Evolutionary conservation across 2,888 invertebrate species (phyloP).

Genomic region (Hypena proboscidalis): DNA sequence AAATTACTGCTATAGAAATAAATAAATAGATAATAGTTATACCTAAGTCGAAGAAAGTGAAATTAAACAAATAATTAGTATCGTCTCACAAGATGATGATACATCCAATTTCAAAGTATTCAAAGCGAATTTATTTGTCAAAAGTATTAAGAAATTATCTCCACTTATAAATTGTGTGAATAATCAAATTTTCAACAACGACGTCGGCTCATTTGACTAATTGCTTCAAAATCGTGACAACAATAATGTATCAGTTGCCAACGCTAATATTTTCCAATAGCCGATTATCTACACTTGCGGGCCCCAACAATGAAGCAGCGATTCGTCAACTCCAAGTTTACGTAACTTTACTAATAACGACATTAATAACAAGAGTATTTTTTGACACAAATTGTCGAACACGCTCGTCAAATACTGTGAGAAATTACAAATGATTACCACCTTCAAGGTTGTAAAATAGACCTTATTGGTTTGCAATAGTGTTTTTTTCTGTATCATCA

Average conservation of each 20-base stretch:
- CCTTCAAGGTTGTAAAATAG: conserved; percentile 27
- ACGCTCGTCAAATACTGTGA: conserved; percentile 40
- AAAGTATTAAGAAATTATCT: conserved; percentile 41
- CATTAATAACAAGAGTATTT: conserved; percentile 50
- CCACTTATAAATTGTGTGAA: conserved; percentile 28
- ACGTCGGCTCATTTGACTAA: conserved; percentile 45
- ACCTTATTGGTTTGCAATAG: conserved; percentile 39
- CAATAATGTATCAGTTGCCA: conserved; percentile 46
- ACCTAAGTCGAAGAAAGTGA: no score
- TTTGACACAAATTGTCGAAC: conserved; percentile 52
- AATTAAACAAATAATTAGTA: no score
- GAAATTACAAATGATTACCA: conserved; percentile 24
- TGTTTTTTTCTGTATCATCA: conserved; percentile 18
- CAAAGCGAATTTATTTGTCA: conserved; percentile 29
- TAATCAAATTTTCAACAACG: conserved; percentile 32
- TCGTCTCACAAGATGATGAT: no score
- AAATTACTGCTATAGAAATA: no score
- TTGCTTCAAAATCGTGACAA: conserved; percentile 44
- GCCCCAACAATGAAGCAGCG: conserved; percentile 35
- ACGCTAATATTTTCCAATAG: conserved; percentile 55
- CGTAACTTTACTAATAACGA: conserved; percentile 59
- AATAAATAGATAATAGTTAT: conserved; percentile 17
- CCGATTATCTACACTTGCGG: conserved; percentile 49
- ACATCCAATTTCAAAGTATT: conserved; percentile 26
- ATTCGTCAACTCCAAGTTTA: conserved; percentile 51